Evolutionary conservation across 2,888 invertebrate species (phyloP), one percentile per base, ranked within the genome.

Genomic region (Megalurothrips usitatus): DNA sequence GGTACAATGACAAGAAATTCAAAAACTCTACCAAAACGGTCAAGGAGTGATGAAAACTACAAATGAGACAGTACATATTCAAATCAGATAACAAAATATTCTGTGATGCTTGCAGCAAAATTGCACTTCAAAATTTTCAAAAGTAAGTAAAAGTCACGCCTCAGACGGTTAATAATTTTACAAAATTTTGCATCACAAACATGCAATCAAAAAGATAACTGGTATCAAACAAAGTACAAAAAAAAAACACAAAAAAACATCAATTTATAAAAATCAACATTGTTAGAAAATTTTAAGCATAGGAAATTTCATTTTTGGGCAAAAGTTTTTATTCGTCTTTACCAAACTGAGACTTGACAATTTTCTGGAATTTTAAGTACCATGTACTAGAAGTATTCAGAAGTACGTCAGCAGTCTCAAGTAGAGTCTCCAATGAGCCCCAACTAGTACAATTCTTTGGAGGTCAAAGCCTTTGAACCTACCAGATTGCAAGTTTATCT

Each of bases 331-430:
- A 43, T 43, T 43, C 6, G 6, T 6, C 34, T 4, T 43, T 6
- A 43, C 34, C 34, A 43, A 43, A 43, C 26, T 75, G 12, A 23
- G 26, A 26, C 26, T 1, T 58, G 17, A 58, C 19, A 58, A 17
- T 19, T 75, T 75, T 26, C 68, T 75, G 68, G 68, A 26, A 26
- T 26, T 23, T 75, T 75, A 75, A 75, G 68, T 75, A 75, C 68
- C 68, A 75, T 75, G 68, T 75, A 75, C 68, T 75, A 12, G 23
- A 26, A 26, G 68, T 75, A 75, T 75, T 75, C 10, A 26, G 26
- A 75, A 75, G 68, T 75, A 75, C 68, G 26, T 23, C 26, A 68
- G 68, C 68, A 75, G 68, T 75, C 68, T 75, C 68, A 75, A 75
- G 23, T 75, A 11, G 12, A 75, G 68, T 75, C 68, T 75, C 23